Evolutionary conservation across 2,113 vertebrate species (phyloP).

Genomic region (Psephotus haematonotus): DNA sequence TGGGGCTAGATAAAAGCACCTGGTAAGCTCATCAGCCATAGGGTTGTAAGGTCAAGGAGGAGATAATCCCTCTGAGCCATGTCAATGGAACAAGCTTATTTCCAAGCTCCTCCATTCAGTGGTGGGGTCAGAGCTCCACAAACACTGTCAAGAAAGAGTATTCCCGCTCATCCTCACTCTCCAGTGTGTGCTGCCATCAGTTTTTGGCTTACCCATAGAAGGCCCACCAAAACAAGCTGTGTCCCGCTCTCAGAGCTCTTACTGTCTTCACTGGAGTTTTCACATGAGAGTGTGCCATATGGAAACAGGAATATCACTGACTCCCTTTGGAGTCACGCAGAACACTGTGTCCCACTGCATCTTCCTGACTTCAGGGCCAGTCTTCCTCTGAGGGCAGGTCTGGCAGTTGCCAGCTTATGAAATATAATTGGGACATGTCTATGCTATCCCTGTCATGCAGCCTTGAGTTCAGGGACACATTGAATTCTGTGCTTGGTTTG

Average conservation of each 20-base stretch:
- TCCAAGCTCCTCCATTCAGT: slow-evolving; percentile 27
- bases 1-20: slow-evolving; percentile 65
- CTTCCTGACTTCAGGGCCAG: slow-evolving; percentile 5
- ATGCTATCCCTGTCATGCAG: background rate
- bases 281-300: background rate
- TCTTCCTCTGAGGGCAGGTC: background rate
- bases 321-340: background rate
- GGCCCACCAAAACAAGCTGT: background rate
- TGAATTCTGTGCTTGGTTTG: slow-evolving; percentile 17
- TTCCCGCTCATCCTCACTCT: background rate
- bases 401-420: slow-evolving; percentile 17
- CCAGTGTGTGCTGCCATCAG: background rate
- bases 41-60: slow-evolving; percentile 67
- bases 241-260: background rate
- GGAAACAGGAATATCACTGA: background rate
- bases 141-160: background rate
- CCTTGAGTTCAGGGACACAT: slow-evolving; percentile 10
- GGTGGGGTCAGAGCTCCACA: slow-evolving; percentile 1
- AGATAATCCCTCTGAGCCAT: slow-evolving; percentile 58
- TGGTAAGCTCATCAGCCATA: slow-evolving; percentile 62
- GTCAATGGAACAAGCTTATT: slow-evolving; percentile 61
- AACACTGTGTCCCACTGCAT: rapidly evolving
- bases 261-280: background rate
- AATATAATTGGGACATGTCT: slow-evolving; percentile 9
- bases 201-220: background rate